These are phyloP conservation scores for Pipa parva DNA, from an alignment of 2,113 vertebrate species.

Conservation along the genomic window DNA sequence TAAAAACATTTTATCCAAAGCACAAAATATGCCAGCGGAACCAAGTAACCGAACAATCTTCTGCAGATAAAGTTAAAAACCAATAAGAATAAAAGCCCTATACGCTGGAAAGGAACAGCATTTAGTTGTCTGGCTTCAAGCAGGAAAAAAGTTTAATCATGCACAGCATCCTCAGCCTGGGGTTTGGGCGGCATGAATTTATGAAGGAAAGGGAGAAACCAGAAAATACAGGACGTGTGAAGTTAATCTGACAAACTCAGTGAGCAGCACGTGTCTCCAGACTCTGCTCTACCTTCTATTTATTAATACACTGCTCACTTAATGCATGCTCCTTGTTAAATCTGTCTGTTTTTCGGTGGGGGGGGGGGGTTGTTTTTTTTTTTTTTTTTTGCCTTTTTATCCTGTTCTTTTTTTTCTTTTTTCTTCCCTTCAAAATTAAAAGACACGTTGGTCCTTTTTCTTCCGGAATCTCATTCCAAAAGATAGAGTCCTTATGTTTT, in stretches of 20 bases:
- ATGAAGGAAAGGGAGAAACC: not conserved
- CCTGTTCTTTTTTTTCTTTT: not conserved
- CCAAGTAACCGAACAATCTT: too few relatives aligned
- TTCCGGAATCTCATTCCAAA: not conserved
- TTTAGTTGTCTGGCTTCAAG: too few relatives aligned
- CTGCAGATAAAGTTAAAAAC: too few relatives aligned
- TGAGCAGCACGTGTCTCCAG: not conserved
- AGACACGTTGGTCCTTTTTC: not conserved
- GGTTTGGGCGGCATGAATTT: not conserved
- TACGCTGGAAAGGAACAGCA: too few relatives aligned
- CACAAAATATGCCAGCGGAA: too few relatives aligned
- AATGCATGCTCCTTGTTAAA: not conserved
- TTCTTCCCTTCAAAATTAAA: not conserved
- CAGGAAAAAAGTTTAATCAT: too few relatives aligned
- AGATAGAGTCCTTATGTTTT: not conserved
- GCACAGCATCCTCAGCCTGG: not conserved
- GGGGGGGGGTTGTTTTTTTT: not conserved
- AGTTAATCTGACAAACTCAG: not conserved
- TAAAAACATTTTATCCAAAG: too few relatives aligned
- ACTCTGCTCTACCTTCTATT: not conserved
- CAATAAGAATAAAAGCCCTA: too few relatives aligned
- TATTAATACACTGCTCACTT: not conserved
- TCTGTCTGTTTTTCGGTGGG: not conserved
- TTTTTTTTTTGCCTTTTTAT: too few relatives aligned
- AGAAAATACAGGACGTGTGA: slow-evolving; percentile 1